These are phyloP conservation scores for Monopis laevigella DNA, from an alignment of 2,888 invertebrate genomes.

Conservation along the genomic window DNA sequence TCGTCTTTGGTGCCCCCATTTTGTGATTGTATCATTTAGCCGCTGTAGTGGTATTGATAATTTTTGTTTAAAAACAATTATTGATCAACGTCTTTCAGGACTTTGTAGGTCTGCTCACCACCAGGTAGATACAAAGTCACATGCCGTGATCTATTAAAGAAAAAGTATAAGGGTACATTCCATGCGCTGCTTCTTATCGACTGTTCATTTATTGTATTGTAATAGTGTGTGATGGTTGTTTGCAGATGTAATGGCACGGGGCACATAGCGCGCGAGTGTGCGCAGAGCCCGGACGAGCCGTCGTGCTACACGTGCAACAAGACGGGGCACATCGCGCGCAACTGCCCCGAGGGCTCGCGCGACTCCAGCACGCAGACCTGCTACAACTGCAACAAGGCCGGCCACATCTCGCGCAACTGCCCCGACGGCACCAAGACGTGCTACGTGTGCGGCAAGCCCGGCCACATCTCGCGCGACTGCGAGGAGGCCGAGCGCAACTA, in stretches of 20 bases:
- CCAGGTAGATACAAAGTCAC: too few species aligned
- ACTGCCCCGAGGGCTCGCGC: slow-evolving; percentile 80
- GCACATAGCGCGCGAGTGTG: slow-evolving; percentile 93
- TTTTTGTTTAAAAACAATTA: too few species aligned
- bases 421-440: slow-evolving; percentile 89
- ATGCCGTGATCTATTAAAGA: too few species aligned
- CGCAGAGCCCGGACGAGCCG: slow-evolving; percentile 81
- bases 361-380: slow-evolving; percentile 78
- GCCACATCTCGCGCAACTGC: slow-evolving; percentile 89
- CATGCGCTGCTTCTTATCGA: too few species aligned
- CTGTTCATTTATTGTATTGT: too few species aligned
- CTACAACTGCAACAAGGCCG: slow-evolving; percentile 95
- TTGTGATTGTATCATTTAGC: too few species aligned
- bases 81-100: too few species aligned
- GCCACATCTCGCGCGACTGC: slow-evolving; percentile 92
- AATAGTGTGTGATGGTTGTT: too few species aligned
- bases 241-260: slow-evolving; percentile 90
- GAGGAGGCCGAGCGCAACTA: slow-evolving; percentile 79
- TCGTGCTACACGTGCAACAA: slow-evolving; percentile 97
- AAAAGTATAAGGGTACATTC: too few species aligned
- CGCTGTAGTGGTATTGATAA: too few species aligned
- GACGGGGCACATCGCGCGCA: slow-evolving; percentile 90
- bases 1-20: too few species aligned
- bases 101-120: too few species aligned
- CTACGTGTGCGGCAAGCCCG: slow-evolving; percentile 92